Evolutionary conservation across 2,113 vertebrate genomes (phyloP).

Genomic region (Pteronura brasiliensis): DNA sequence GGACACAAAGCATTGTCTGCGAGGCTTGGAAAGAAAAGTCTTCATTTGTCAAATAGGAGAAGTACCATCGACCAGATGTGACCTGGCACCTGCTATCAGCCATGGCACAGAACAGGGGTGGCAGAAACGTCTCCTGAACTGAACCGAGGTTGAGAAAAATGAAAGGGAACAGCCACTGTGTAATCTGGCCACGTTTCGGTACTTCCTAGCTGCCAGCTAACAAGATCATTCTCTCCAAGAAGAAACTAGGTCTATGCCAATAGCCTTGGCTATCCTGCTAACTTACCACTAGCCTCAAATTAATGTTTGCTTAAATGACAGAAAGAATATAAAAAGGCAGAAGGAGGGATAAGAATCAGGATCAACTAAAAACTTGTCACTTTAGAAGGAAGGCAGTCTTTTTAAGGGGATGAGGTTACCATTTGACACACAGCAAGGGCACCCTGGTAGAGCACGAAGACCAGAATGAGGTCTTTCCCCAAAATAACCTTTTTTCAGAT

Average conservation of each 20-base stretch:
- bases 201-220: conserved; percentile 73
- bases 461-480: conserved; percentile 57
- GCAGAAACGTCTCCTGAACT: conserved; percentile 42
- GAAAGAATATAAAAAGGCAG: conserved; percentile 56
- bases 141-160: conserved; percentile 49
- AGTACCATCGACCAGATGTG: conserved; percentile 12
- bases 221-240: conserved; percentile 72
- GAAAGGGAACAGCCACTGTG: conserved; percentile 56
- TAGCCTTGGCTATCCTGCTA: conserved; percentile 60
- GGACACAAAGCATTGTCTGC: neutral
- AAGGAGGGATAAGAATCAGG: conserved; percentile 5
- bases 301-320: conserved; percentile 53
- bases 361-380: conserved; percentile 43
- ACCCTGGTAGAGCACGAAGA: neutral
- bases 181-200: conserved; percentile 63
- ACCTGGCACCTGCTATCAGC: conserved; percentile 45
- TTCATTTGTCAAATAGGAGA: conserved; percentile 49
- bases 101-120: conserved; percentile 26
- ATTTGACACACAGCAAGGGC: neutral
- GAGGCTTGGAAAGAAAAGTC: neutral
- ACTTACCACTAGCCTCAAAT: conserved; percentile 56
- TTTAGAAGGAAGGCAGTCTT: neutral
- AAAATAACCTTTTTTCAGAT: conserved; percentile 55
- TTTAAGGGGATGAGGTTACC: conserved; percentile 12
- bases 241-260: conserved; percentile 69